A percentile compares a stretch with the other conserved stretches of the same genome.
phyloP scores from a whole-genome alignment of 2,888 invertebrate genomes.

The Alsophila aescularia region DNA sequence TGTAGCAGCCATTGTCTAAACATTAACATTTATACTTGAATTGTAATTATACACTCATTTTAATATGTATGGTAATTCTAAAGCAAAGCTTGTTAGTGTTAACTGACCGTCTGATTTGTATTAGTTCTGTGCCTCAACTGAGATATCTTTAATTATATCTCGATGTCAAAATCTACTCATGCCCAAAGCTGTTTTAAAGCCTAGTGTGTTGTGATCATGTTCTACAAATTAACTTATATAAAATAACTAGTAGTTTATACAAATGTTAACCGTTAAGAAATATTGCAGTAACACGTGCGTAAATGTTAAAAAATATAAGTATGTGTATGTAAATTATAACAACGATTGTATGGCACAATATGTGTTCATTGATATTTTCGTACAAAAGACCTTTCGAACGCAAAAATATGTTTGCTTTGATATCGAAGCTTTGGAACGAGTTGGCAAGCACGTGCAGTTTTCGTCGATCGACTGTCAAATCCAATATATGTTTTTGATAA shows the following conservation, averaged over 20 bases:
- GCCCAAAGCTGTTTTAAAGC: conserved; percentile 65
- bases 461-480: conserved; percentile 39
- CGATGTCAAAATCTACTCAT: conserved; percentile 50
- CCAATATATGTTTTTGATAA: conserved; percentile 42
- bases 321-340: conserved; percentile 47
- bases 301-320: conserved; percentile 45
- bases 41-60: background rate
- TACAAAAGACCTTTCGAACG: conserved; percentile 43
- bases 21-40: conserved; percentile 43
- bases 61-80: conserved; percentile 25
- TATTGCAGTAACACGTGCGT: conserved; percentile 48
- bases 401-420: conserved; percentile 52
- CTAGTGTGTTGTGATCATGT: conserved; percentile 36
- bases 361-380: conserved; percentile 43
- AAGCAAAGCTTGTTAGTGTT: conserved; percentile 38
- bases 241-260: conserved; percentile 27
- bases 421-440: conserved; percentile 55
- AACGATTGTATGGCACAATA: conserved; percentile 40
- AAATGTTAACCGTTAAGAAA: conserved; percentile 25
- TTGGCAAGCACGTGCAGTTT: conserved; percentile 65
- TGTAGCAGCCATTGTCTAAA: conserved; percentile 99
- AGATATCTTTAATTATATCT: conserved; percentile 22
- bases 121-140: conserved; percentile 7
- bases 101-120: conserved; percentile 30
- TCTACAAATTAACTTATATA: conserved; percentile 16